Conservation (phyloP, 1,140 invertebrate genomes). For the Riptortus pedestris region DNA sequence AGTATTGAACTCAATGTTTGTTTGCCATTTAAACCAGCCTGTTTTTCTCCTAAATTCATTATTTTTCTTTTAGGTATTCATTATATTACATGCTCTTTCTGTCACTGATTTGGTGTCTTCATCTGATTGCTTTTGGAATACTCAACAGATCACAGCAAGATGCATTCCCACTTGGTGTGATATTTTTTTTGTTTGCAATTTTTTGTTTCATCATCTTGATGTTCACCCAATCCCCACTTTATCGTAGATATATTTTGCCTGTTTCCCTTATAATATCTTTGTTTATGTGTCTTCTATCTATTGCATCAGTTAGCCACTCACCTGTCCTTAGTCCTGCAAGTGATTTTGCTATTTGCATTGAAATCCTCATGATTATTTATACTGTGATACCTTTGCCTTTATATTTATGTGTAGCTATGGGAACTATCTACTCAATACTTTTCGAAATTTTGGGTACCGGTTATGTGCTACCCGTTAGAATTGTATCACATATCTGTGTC, state of each 20-base stretch:
- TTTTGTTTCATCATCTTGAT: slow-evolving; percentile 48
- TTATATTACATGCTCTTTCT: slow-evolving; percentile 46
- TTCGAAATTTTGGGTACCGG: slow-evolving; percentile 52
- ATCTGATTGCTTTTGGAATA: slow-evolving; percentile 37
- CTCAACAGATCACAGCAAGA: slow-evolving; percentile 22
- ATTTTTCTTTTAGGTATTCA: slow-evolving; percentile 45
- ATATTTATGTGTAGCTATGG: slow-evolving; percentile 67
- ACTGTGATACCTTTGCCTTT: slow-evolving; percentile 85
- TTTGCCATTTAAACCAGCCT: not conserved
- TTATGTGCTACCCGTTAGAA: slow-evolving; percentile 49
- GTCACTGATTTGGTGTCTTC: slow-evolving; percentile 45
- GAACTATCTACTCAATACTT: slow-evolving; percentile 63
- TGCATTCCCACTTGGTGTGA: slow-evolving; percentile 27
- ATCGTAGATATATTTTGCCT: slow-evolving; percentile 54
- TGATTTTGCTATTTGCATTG: slow-evolving; percentile 72
- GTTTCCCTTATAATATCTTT: slow-evolving; percentile 46
- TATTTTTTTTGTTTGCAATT: slow-evolving; percentile 30
- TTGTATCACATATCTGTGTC: slow-evolving; percentile 75
- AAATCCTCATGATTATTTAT: slow-evolving; percentile 82
- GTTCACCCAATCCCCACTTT: slow-evolving; percentile 54
- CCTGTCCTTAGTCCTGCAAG: slow-evolving; percentile 56
- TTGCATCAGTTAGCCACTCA: slow-evolving; percentile 37
- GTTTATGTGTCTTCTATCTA: slow-evolving; percentile 52
- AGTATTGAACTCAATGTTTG: slow-evolving; percentile 28
- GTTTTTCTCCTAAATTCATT: slow-evolving; percentile 4